Conservation (phyloP, 2,113 vertebrate species). For the Aspidoscelis tigris region DNA sequence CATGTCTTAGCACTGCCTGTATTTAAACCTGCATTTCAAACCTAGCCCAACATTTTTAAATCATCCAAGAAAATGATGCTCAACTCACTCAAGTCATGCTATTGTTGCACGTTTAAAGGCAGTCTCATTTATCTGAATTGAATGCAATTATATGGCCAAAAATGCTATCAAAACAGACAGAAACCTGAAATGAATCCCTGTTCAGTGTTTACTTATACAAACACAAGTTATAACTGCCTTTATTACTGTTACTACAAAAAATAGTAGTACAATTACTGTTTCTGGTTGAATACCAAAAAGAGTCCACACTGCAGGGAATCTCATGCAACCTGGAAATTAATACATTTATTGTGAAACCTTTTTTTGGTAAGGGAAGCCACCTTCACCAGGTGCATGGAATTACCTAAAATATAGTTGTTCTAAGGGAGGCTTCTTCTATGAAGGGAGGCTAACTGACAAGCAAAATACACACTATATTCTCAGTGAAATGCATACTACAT, state of each 20-base stretch:
- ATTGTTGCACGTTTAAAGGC: conserved; percentile 48
- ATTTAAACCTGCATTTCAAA: conserved; percentile 70
- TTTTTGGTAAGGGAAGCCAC: neutral
- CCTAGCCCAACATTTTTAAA: conserved; percentile 63
- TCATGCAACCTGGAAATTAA: neutral
- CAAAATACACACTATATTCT: no score
- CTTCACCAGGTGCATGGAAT: neutral
- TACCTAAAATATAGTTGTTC: neutral
- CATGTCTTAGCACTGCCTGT: conserved; percentile 63
- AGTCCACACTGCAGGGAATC: neutral
- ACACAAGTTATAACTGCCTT: neutral
- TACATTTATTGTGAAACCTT: neutral
- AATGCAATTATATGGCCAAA: neutral
- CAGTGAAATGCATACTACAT: no score
- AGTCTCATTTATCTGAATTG: conserved; percentile 13
- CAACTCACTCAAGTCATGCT: conserved; percentile 57
- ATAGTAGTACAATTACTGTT: neutral
- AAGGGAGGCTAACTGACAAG: no score
- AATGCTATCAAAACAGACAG: neutral
- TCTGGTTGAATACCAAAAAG: neutral
- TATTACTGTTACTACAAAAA: neutral
- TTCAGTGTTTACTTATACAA: neutral
- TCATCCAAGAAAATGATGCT: conserved; percentile 63
- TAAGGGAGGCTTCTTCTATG: no score
- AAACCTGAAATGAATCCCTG: neutral